phyloP scores from a whole-genome alignment of 1,140 invertebrate species.

The Araneus ventricosus region DNA sequence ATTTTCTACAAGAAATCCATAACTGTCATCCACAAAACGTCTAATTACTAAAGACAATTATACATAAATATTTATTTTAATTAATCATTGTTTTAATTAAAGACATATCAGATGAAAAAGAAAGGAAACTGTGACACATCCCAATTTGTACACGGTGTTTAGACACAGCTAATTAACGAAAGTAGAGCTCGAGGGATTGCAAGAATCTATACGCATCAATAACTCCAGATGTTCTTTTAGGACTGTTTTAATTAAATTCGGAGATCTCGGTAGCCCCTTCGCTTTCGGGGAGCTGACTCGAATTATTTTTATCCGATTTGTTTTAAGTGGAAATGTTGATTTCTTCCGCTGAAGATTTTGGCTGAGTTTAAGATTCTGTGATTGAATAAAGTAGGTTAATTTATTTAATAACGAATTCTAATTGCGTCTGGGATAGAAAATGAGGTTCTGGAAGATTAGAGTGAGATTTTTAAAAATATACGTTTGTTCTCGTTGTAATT shows the following conservation, averaged over 20 bases:
- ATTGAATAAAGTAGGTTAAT: not conserved
- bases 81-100: not conserved
- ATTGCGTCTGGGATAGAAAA: not conserved
- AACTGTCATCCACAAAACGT: not conserved
- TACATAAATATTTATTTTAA: not conserved
- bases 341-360: not conserved
- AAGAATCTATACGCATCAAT: not conserved
- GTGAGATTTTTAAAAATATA: not conserved
- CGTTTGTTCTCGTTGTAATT: not conserved
- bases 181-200: not conserved
- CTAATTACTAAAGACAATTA: not conserved
- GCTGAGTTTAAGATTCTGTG: not conserved
- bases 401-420: not conserved
- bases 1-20: not conserved
- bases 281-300: not conserved
- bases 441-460: not conserved
- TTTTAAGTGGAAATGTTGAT: not conserved
- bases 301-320: not conserved
- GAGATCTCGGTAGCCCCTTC: not conserved
- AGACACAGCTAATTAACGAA: not conserved
- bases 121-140: not conserved
- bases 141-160: not conserved
- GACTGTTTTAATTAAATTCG: conserved; percentile 17
- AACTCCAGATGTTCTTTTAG: not conserved
- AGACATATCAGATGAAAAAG: not conserved